Conservation (phyloP, 2,888 invertebrate species). For the Caradrina clavipalpis region DNA sequence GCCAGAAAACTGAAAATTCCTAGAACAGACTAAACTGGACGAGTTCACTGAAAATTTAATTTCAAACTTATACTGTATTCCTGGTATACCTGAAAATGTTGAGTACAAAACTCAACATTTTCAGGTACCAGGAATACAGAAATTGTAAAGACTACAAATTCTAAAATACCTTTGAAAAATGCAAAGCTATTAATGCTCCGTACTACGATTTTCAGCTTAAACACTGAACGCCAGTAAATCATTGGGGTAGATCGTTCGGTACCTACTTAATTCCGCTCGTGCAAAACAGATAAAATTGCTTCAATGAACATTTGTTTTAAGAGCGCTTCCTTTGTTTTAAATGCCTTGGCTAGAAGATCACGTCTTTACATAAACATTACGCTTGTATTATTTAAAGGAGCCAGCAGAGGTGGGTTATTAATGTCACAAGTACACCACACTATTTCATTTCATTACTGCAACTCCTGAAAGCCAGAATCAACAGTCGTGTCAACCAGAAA, state of each 20-base stretch:
- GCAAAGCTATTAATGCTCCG: conserved; percentile 27
- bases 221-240: conserved; percentile 40
- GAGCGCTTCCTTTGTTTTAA: conserved; percentile 48
- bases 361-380: background rate
- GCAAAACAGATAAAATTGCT: conserved; percentile 60
- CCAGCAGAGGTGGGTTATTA: background rate
- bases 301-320: conserved; percentile 54
- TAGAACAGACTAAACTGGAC: too few species aligned
- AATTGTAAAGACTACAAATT: conserved; percentile 17
- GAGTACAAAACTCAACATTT: too few species aligned
- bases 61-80: too few species aligned
- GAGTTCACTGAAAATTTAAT: too few species aligned
- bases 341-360: conserved; percentile 12
- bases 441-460: too few species aligned
- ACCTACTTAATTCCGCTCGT: conserved; percentile 54
- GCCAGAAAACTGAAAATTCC: too few species aligned
- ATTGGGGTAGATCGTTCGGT: conserved; percentile 43
- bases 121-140: background rate
- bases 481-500: too few species aligned
- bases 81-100: too few species aligned
- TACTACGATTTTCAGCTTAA: conserved; percentile 27
- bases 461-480: too few species aligned
- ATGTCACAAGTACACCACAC: too few species aligned
- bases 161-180: conserved; percentile 37
- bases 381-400: background rate